Evolutionary conservation across 2,113 vertebrate genomes (phyloP).

Genomic region (Caranx ignobilis): DNA sequence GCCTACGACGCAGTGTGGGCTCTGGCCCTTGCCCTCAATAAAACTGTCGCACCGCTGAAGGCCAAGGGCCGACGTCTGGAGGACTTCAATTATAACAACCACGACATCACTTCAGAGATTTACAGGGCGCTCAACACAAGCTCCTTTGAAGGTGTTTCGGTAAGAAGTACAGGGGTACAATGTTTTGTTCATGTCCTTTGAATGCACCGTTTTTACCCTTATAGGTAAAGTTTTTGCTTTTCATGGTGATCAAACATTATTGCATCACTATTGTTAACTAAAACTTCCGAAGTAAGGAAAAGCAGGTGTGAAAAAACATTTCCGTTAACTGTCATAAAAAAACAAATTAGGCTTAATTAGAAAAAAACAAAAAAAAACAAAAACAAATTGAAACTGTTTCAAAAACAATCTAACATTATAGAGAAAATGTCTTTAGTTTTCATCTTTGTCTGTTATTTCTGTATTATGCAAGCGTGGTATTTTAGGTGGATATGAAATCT

Average conservation of each 20-base stretch:
- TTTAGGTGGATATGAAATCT: too few species aligned
- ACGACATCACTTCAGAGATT: slow-evolving; percentile 94
- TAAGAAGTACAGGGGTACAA: slow-evolving; percentile 59
- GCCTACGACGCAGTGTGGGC: slow-evolving; percentile 98
- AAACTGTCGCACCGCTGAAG: slow-evolving; percentile 90
- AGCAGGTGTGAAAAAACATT: too few species aligned
- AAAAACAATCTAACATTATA: too few species aligned
- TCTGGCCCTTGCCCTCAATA: slow-evolving; percentile 93
- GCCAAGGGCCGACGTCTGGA: slow-evolving; percentile 89
- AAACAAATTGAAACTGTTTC: too few species aligned
- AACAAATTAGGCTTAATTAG: too few species aligned
- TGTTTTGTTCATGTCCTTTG: background rate
- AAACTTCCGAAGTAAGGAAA: too few species aligned
- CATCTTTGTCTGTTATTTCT: too few species aligned
- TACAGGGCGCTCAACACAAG: slow-evolving; percentile 97
- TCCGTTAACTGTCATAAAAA: too few species aligned
- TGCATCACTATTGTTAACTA: background rate
- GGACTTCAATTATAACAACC: slow-evolving; percentile 98
- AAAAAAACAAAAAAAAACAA: too few species aligned
- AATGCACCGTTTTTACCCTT: background rate
- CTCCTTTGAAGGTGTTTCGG: slow-evolving; percentile 95
- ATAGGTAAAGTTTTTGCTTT: background rate
- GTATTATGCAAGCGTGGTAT: too few species aligned
- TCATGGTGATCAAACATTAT: background rate
- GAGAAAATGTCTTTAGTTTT: too few species aligned